phyloP scores from a whole-genome alignment of 2,797 vertebrate species.

The Cyclura pinguis region DNA sequence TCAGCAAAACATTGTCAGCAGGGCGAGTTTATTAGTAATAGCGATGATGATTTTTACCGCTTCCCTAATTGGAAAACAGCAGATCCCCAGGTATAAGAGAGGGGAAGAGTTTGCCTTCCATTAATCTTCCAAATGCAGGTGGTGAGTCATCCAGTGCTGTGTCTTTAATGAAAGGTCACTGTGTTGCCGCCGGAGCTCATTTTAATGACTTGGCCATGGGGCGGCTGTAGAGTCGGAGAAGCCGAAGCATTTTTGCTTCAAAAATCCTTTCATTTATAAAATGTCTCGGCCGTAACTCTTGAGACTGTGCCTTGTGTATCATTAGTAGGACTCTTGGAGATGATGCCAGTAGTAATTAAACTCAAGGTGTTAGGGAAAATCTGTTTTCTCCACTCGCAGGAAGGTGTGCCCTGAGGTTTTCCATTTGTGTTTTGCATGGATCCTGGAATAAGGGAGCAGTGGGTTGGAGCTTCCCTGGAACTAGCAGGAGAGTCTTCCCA shows the following conservation, averaged over 20 bases:
- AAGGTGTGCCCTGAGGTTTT: neutral
- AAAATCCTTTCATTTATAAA: neutral
- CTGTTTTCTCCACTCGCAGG: neutral
- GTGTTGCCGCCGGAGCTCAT: neutral
- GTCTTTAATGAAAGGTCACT: conserved; percentile 16
- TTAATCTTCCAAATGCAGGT: conserved; percentile 15
- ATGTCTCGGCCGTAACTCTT: neutral
- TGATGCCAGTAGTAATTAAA: neutral
- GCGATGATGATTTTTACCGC: neutral
- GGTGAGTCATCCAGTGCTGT: conserved; percentile 10
- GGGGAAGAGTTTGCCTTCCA: neutral
- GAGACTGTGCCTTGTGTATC: neutral
- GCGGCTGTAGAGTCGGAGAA: neutral
- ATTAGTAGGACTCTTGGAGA: neutral
- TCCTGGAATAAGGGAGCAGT: neutral
- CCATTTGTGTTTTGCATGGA: neutral
- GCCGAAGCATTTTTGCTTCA: neutral
- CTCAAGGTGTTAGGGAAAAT: neutral
- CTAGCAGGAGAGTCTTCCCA: too few relatives aligned
- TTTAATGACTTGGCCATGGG: conserved; percentile 9
- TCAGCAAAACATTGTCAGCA: neutral
- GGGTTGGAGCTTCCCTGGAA: too few relatives aligned
- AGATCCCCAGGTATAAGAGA: neutral
- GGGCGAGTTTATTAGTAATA: conserved; percentile 6
- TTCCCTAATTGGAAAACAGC: conserved; percentile 30